phyloP scores from a whole-genome alignment of 2,797 vertebrate species.

The Heliangelus exortis region DNA sequence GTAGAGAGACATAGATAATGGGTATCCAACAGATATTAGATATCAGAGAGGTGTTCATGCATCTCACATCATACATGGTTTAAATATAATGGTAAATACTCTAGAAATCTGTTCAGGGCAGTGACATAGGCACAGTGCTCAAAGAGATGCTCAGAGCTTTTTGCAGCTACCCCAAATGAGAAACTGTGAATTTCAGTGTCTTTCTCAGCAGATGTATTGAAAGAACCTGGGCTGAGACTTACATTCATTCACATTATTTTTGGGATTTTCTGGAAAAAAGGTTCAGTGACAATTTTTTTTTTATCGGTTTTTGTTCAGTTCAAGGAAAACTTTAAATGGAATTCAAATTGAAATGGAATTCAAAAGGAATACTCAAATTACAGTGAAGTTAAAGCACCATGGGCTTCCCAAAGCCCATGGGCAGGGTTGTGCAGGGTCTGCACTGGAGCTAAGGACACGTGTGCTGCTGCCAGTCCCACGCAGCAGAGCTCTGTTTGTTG shows the following conservation, averaged over 20 bases:
- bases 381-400: not conserved
- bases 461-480: not conserved
- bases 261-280: not conserved
- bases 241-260: not conserved
- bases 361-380: not conserved
- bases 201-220: not conserved
- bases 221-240: not conserved
- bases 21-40: no score
- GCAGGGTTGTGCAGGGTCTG: not conserved
- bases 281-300: not conserved
- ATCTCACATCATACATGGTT: not conserved
- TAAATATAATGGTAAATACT: not conserved
- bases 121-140: not conserved
- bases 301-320: not conserved
- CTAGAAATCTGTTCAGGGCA: not conserved
- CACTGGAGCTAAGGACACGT: not conserved
- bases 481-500: accelerated
- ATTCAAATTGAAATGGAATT: no score
- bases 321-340: not conserved
- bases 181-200: not conserved
- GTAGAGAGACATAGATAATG: not conserved
- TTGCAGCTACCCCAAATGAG: not conserved
- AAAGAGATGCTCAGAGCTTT: not conserved
- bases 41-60: not conserved
- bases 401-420: not conserved